Conservation (phyloP, 92 coral and sea anemone genomes). For the Isaurus tuberculatus region DNA sequence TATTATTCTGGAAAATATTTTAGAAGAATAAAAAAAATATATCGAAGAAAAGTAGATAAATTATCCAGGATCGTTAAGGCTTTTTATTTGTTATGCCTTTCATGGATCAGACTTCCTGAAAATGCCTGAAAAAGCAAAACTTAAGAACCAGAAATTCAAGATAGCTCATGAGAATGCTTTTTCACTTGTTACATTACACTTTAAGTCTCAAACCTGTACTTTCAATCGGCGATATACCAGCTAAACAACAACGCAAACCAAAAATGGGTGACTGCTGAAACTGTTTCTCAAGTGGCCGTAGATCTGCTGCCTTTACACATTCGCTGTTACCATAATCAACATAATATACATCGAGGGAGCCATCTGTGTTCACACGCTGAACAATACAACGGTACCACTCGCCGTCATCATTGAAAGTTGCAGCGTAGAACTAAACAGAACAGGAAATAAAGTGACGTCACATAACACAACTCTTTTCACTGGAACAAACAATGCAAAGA, state of each 20-base stretch:
- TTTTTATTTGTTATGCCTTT: too few relatives aligned
- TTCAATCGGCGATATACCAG: conserved; percentile 30
- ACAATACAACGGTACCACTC: conserved; percentile 84
- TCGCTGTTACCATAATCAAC: conserved; percentile 90
- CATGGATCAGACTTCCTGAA: too few relatives aligned
- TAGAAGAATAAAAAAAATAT: not conserved
- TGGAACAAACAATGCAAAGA: too few relatives aligned
- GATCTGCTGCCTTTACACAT: conserved; percentile 52
- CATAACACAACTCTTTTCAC: too few relatives aligned
- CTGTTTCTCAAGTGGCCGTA: conserved; percentile 69
- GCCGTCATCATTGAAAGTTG: conserved; percentile 50
- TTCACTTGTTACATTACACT: not conserved
- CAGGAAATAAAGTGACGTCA: not conserved
- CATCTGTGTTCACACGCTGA: conserved; percentile 53
- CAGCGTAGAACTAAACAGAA: conserved; percentile 49
- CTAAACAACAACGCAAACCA: conserved; percentile 77
- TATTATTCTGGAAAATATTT: too few relatives aligned
- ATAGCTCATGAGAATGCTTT: not conserved
- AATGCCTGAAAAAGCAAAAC: too few relatives aligned
- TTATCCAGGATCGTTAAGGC: too few relatives aligned
- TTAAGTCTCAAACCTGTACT: conserved; percentile 16
- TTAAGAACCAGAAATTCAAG: too few relatives aligned
- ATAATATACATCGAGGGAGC: conserved; percentile 53
- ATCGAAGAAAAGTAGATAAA: too few relatives aligned
- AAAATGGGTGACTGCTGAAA: conserved; percentile 68